phyloP scores from a whole-genome alignment of 1,140 invertebrate species.

The Callitettix versicolor region DNA sequence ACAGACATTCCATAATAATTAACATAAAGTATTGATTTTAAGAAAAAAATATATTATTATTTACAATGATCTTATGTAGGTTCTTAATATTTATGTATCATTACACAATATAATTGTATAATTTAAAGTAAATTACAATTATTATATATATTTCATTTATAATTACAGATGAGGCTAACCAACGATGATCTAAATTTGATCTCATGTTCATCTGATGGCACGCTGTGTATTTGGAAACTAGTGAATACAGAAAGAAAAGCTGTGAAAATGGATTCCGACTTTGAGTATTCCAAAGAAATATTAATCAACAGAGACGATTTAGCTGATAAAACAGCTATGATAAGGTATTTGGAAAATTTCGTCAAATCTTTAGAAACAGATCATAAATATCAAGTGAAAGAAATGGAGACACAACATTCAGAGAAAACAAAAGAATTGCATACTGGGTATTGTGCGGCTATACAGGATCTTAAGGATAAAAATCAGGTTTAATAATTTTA shows the following conservation, averaged over 20 bases:
- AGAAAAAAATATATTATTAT: no score
- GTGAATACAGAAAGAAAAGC: slow-evolving; percentile 61
- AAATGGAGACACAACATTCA: slow-evolving; percentile 59
- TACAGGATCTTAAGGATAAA: slow-evolving; percentile 57
- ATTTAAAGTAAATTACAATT: no score
- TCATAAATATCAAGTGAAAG: slow-evolving; percentile 49
- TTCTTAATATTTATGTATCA: no score
- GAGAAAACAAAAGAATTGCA: slow-evolving; percentile 60
- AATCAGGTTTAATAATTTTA: slow-evolving; percentile 42
- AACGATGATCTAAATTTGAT: slow-evolving; percentile 70
- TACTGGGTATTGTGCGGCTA: slow-evolving; percentile 51
- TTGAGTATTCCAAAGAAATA: slow-evolving; percentile 60
- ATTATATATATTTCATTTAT: not conserved
- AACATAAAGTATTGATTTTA: no score
- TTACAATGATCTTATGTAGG: no score
- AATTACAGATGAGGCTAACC: slow-evolving; percentile 48
- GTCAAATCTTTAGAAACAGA: slow-evolving; percentile 38
- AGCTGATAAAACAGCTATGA: slow-evolving; percentile 38
- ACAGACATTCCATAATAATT: no score
- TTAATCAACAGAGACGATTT: slow-evolving; percentile 45
- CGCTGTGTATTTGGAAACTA: slow-evolving; percentile 75
- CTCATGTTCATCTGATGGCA: slow-evolving; percentile 60
- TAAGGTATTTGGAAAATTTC: slow-evolving; percentile 28
- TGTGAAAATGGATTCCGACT: slow-evolving; percentile 57
- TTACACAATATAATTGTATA: no score